These are phyloP conservation scores for Aricia artaxerxes DNA, from an alignment of 2,888 invertebrate species.

Conservation along the genomic window DNA sequence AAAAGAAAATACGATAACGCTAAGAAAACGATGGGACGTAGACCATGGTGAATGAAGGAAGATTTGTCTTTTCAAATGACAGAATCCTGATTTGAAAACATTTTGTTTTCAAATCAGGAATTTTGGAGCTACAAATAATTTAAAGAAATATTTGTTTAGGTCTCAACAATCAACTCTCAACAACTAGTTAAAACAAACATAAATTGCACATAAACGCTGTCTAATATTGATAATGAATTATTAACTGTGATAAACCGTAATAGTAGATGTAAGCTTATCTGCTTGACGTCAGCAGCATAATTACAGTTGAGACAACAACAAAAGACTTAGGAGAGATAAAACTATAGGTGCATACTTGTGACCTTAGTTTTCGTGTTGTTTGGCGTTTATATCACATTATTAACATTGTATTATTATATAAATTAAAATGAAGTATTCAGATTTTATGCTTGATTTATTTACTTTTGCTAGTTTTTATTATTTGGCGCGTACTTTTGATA, in stretches of 20 bases:
- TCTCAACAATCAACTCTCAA: too few species aligned
- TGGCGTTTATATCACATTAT: conserved; percentile 10
- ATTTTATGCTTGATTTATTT: conserved; percentile 1
- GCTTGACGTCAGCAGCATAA: conserved; percentile 32
- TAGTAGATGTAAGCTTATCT: conserved; percentile 31
- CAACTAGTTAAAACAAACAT: background rate
- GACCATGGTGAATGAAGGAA: background rate
- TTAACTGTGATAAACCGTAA: conserved; percentile 21
- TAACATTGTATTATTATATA: conserved; percentile 15
- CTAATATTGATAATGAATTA: conserved; percentile 22
- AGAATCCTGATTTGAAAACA: background rate
- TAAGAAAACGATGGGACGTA: background rate
- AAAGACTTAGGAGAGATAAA: conserved; percentile 30
- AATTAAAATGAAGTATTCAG: background rate
- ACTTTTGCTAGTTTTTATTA: background rate
- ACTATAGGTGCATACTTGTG: conserved; percentile 23
- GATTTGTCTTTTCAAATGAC: background rate
- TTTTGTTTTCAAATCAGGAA: too few species aligned
- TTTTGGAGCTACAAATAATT: too few species aligned
- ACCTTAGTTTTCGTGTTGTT: conserved; percentile 26
- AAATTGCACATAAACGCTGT: conserved; percentile 1
- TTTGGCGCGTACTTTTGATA: background rate
- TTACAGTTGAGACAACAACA: conserved; percentile 29
- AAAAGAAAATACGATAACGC: background rate
- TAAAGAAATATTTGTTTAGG: background rate